Conservation (phyloP, 2,888 invertebrate genomes). For the Platerodrilus igneus region DNA sequence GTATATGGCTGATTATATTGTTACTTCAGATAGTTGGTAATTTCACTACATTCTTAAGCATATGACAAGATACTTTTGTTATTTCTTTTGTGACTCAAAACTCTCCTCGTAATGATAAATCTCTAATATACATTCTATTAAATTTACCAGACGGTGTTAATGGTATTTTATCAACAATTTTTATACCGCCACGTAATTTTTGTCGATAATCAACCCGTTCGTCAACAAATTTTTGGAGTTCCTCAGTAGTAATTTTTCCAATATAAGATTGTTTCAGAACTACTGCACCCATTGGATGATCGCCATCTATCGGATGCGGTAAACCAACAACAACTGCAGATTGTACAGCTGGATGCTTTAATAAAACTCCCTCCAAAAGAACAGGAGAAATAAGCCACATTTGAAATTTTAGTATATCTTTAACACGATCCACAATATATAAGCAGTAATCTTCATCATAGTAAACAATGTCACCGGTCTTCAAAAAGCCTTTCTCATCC, state of each 20-base stretch:
- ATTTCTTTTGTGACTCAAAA: neutral
- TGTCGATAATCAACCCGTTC: conserved; percentile 15
- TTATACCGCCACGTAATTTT: conserved; percentile 16
- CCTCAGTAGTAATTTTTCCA: conserved; percentile 27
- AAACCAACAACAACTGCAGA: conserved; percentile 28
- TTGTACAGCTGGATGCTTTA: conserved; percentile 27
- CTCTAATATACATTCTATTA: conserved; percentile 6
- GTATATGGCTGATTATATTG: no score
- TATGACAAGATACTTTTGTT: no score
- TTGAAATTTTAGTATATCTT: conserved; percentile 45
- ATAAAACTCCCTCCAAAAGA: conserved; percentile 27
- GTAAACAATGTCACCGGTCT: conserved; percentile 53
- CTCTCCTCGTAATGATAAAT: neutral
- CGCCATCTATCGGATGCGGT: conserved; percentile 30
- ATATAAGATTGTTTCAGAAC: conserved; percentile 28
- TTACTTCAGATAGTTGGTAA: no score
- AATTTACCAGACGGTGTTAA: conserved; percentile 16
- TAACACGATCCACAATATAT: conserved; percentile 51
- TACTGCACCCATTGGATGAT: conserved; percentile 27
- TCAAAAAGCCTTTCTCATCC: conserved; percentile 49
- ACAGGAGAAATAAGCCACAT: conserved; percentile 28
- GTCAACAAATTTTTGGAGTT: conserved; percentile 16
- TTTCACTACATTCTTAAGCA: no score
- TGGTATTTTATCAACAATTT: conserved; percentile 15
- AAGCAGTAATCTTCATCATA: conserved; percentile 51